A percentile compares a stretch with the other conserved stretches of the same genome.
phyloP scores from a whole-genome alignment of 2,888 invertebrate species.

The Allacma fusca region DNA sequence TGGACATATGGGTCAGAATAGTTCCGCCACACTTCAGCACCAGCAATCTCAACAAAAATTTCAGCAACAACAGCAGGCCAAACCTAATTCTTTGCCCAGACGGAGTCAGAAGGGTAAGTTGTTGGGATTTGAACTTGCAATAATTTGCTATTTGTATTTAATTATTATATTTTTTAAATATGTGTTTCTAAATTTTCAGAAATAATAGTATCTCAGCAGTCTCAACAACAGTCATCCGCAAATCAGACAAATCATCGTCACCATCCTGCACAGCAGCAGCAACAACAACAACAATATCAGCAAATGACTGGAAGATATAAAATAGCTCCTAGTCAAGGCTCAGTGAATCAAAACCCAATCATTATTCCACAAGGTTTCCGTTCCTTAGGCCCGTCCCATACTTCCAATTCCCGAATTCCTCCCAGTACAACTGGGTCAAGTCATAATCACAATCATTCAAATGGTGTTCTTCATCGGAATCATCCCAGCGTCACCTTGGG shows the following conservation, averaged over 20 bases:
- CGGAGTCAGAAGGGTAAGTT: slow-evolving; percentile 57
- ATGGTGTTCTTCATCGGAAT: slow-evolving; percentile 33
- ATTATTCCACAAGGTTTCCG: slow-evolving; percentile 8
- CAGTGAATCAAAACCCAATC: not conserved
- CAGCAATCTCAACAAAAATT: slow-evolving; percentile 42
- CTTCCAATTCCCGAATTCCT: slow-evolving; percentile 24
- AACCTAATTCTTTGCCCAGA: slow-evolving; percentile 60
- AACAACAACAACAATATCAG: slow-evolving; percentile 15
- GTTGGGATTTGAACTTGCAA: not conserved
- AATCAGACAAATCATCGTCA: slow-evolving; percentile 23
- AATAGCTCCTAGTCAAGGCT: slow-evolving; percentile 9
- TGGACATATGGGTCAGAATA: not conserved
- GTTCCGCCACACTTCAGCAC: slow-evolving; percentile 25
- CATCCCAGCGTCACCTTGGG: slow-evolving; percentile 40
- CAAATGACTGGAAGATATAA: slow-evolving; percentile 2
- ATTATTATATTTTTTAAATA: not conserved
- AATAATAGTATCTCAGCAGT: not conserved
- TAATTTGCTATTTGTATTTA: not conserved
- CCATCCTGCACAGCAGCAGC: slow-evolving; percentile 14
- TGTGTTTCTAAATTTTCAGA: slow-evolving; percentile 1
- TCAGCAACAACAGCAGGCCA: slow-evolving; percentile 52
- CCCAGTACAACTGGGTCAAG: slow-evolving; percentile 23
- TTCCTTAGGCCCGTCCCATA: slow-evolving; percentile 1
- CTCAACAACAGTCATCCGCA: slow-evolving; percentile 27
- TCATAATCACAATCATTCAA: slow-evolving; percentile 44